Percentiles rank a stretch among this genome's conserved stretches.
These are phyloP conservation scores for Cetonia aurata DNA, from an alignment of 2,888 invertebrate genomes.

Conservation along the genomic window DNA sequence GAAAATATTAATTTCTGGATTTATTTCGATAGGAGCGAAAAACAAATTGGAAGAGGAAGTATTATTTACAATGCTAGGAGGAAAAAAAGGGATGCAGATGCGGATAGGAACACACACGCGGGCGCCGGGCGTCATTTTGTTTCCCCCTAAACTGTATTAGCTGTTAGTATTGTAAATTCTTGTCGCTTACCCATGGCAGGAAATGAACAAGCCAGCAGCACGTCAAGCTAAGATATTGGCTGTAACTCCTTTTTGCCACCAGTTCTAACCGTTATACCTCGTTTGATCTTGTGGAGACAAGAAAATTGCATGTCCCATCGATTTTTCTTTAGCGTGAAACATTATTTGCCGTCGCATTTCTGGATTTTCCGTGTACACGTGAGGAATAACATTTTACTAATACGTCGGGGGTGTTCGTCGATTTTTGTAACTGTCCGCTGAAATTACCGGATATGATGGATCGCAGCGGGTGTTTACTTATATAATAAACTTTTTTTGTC, in stretches of 20 bases:
- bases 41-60: conserved; percentile 40
- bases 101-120: not conserved
- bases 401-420: no score
- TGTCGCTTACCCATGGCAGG: conserved; percentile 48
- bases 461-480: no score
- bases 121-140: not conserved
- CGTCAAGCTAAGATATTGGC: conserved; percentile 51
- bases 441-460: no score
- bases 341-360: no score
- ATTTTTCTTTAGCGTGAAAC: conserved; percentile 16
- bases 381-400: no score
- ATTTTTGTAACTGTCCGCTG: no score
- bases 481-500: no score
- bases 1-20: no score
- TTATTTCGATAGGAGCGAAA: not conserved
- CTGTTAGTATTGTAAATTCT: conserved; percentile 48
- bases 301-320: conserved; percentile 50
- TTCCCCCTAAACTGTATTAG: conserved; percentile 26
- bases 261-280: conserved; percentile 43
- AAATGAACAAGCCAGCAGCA: conserved; percentile 51
- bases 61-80: conserved; percentile 44
- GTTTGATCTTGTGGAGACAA: conserved; percentile 49
- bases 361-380: no score
- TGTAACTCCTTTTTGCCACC: conserved; percentile 45
- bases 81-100: conserved; percentile 28